Base-by-base conservation (phyloP, 1,140 invertebrate genomes). In the Penaeus indicus region DNA sequence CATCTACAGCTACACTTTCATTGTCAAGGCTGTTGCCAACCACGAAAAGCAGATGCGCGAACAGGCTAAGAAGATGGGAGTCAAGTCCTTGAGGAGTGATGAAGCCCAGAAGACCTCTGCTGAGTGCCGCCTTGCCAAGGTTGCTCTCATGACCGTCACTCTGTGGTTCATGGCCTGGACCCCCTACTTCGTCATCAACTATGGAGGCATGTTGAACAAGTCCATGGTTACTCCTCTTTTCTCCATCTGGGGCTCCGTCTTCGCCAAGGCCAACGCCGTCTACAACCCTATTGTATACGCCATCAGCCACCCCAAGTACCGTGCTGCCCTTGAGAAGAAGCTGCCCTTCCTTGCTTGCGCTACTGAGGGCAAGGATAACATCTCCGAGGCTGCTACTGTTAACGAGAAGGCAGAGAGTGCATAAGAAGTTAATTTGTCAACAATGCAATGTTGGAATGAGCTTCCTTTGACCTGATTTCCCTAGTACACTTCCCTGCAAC, bases 1-100 rank as follows among this genome's bases (percentile, higher is more conserved):
- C 63, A 69, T 93, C 54, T 92, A 92, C 90, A 93, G 92, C 86
- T 94, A 94, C 91, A 92, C 91, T 84, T 91, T 92, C 89, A 94
- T 94, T 84, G 92, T 93, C 60, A 91, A 91, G 47, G 92, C 94
- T 32, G 93, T 94, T 54, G 92, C 91, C 13, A 91, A 91, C 32
- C 94, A 94, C 91, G 93, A 94, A n/a, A 80, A 80, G 78, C 78
- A 80, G 78, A 80, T 80, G 78, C 78, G 78, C 11, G 78, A 80
- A n/a, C 78, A 80, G 78, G 78, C 78, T 47, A 80, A 80, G 78
- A 93, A 92, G 89, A 93, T 93, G 92, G 93, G 92, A 77, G 92
- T 93, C 38, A 91, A 92, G 22, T 92, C 92, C 18, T 90, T 93
- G 21, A 60, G 92, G 79, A 90, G 91, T 25, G 92, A 92, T 78